A percentile compares a stretch with the other conserved stretches of the same genome.
Conservation (phyloP, 2,797 vertebrate species). For the Mormyrus proboscirostris region DNA sequence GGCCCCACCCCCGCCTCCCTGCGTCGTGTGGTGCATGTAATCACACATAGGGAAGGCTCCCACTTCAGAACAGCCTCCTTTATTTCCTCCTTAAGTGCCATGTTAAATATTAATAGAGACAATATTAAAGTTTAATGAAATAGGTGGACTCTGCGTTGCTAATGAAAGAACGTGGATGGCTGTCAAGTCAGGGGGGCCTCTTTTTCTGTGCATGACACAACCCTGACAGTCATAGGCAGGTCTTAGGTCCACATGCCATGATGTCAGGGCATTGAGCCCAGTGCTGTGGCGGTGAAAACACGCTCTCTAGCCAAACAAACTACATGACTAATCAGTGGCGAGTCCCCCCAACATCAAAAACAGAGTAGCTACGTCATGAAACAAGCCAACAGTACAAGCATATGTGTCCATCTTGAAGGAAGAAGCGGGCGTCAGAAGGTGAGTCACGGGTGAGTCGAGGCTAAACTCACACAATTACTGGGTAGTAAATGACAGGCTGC, state of each 20-base stretch:
- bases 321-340: neutral
- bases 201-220: neutral
- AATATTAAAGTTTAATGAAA: neutral
- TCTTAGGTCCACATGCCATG: neutral
- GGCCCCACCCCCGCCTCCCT: neutral
- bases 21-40: neutral
- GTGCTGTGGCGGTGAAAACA: neutral
- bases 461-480: neutral
- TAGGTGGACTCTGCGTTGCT: neutral
- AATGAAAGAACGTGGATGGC: neutral
- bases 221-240: neutral
- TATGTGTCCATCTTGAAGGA: neutral
- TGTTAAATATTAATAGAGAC: constrained; percentile 10
- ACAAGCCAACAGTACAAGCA: neutral
- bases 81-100: neutral
- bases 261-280: neutral
- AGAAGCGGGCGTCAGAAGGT: neutral
- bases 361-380: neutral
- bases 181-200: neutral
- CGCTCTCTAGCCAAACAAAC: neutral
- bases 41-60: neutral
- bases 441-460: neutral
- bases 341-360: neutral
- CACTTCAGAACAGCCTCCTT: neutral
- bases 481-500: neutral